A percentile compares a stretch with the other conserved stretches of the same genome.
Conservation (phyloP, 2,888 invertebrate genomes). For the Parthenolecanium corni region DNA sequence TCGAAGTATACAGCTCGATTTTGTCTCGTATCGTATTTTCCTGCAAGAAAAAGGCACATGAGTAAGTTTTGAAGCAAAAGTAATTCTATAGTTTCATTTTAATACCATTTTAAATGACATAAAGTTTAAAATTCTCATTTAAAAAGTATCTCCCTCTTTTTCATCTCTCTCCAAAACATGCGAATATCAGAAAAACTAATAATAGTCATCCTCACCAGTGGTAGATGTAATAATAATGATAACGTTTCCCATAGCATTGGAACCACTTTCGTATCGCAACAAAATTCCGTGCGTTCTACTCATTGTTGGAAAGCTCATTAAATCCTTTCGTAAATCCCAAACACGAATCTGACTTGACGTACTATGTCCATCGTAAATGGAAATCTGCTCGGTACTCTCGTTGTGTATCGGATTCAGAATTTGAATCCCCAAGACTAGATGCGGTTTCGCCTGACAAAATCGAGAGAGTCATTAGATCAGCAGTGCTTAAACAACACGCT, state of each 20-base stretch:
- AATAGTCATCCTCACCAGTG: slow-evolving; percentile 37
- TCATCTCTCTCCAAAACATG: no score
- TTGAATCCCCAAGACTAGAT: slow-evolving; percentile 70
- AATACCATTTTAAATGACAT: not conserved
- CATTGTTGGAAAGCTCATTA: slow-evolving; percentile 80
- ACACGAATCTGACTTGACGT: slow-evolving; percentile 40
- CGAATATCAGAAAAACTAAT: not conserved
- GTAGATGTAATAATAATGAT: slow-evolving; percentile 67
- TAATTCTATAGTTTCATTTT: not conserved
- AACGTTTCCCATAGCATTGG: slow-evolving; percentile 64
- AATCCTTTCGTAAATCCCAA: slow-evolving; percentile 71
- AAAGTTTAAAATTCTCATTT: not conserved
- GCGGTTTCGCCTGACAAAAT: slow-evolving; percentile 52
- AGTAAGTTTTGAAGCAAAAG: not conserved
- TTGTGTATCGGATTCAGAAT: slow-evolving; percentile 82
- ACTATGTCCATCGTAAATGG: slow-evolving; percentile 55
- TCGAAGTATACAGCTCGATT: slow-evolving; percentile 28
- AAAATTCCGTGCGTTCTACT: slow-evolving; percentile 72
- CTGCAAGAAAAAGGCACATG: not conserved
- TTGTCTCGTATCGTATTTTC: not conserved
- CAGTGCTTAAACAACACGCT: no score
- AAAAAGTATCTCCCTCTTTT: not conserved
- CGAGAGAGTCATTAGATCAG: no score
- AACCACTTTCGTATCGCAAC: slow-evolving; percentile 67
- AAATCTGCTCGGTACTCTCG: slow-evolving; percentile 71